phyloP scores from a whole-genome alignment of 2,113 vertebrate species.

The Grammomys dolichurus region DNA sequence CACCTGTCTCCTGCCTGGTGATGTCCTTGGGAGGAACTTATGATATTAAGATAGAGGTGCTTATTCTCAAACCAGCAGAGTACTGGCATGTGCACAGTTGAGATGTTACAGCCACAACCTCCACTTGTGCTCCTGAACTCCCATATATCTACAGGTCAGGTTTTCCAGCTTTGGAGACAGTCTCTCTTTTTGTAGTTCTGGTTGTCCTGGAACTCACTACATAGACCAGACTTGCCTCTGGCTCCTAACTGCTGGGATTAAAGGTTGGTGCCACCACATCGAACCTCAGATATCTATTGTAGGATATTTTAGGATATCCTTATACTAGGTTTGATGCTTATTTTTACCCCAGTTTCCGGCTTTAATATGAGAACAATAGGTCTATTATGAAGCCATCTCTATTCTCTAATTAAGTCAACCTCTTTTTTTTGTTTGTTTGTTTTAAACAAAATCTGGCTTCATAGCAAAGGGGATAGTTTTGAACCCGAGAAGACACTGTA shows the following conservation, averaged over 20 bases:
- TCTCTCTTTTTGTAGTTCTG: neutral
- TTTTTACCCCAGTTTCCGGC: neutral
- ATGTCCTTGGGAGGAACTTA: neutral
- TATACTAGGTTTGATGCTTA: neutral
- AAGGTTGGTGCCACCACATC: neutral
- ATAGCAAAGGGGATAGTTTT: neutral
- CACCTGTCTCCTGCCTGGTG: neutral
- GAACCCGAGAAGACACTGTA: neutral
- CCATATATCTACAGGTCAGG: neutral
- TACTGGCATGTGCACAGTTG: neutral
- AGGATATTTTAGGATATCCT: neutral
- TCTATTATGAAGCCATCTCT: neutral
- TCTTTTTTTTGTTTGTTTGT: neutral
- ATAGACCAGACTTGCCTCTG: neutral
- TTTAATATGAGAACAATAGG: neutral
- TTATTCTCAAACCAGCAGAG: neutral
- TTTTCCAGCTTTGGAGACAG: neutral
- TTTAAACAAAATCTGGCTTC: conserved; percentile 20
- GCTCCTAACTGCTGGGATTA: neutral
- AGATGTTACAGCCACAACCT: neutral
- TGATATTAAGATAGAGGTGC: neutral
- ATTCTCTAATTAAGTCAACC: neutral
- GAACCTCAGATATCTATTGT: neutral
- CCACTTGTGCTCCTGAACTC: neutral
- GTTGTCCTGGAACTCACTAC: neutral